A percentile compares a stretch with the other conserved stretches of the same genome.
Evolutionary conservation across 2,113 vertebrate genomes (phyloP).

Genomic region (Cairina moschata): DNA sequence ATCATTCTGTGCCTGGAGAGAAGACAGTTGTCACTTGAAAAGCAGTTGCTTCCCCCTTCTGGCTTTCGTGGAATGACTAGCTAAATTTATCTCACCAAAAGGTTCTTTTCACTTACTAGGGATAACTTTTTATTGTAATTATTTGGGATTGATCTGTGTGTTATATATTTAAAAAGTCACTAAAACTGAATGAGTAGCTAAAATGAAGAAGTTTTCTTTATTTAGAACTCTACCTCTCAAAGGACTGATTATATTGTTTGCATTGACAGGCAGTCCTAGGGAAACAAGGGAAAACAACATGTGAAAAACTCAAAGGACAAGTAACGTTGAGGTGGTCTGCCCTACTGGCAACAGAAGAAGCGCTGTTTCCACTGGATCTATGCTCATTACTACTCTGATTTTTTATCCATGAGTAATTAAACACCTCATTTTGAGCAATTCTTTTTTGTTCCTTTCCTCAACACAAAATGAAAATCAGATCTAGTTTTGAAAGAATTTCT

Average conservation of each 20-base stretch:
- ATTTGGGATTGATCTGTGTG: not conserved
- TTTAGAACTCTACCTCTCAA: not conserved
- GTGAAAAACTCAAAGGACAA: not conserved
- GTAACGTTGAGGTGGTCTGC: not conserved
- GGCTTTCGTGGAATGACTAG: not conserved
- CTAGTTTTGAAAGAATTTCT: not conserved
- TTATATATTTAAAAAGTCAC: not conserved
- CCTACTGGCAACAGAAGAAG: not conserved
- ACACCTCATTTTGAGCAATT: not conserved
- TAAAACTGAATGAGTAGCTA: not conserved
- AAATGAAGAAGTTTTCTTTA: not conserved
- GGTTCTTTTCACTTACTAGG: not conserved
- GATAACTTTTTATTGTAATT: not conserved
- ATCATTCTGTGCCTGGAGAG: not conserved
- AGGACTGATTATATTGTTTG: not conserved
- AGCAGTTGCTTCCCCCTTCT: not conserved
- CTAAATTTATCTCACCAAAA: not conserved
- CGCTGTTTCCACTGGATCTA: not conserved
- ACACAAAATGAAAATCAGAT: not conserved
- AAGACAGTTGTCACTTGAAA: not conserved
- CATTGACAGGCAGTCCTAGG: not conserved
- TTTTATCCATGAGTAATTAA: not conserved
- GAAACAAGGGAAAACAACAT: not conserved
- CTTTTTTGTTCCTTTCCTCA: not conserved
- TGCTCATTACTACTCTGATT: not conserved